These are phyloP conservation scores for Stictocephala bisonia DNA, from an alignment of 2,888 invertebrate species.

Conservation along the genomic window DNA sequence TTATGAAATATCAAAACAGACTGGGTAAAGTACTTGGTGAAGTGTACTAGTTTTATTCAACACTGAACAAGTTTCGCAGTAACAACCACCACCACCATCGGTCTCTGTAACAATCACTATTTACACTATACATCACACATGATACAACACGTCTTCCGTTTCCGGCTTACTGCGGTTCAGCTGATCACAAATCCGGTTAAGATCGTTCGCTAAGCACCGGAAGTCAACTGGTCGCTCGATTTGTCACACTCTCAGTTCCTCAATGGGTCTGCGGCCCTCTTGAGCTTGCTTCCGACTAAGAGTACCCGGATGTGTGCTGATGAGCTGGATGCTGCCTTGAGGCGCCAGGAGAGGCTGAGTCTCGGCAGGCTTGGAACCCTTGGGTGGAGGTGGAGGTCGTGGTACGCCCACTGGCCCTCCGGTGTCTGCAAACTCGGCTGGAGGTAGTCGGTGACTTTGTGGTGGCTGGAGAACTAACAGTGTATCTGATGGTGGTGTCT, in stretches of 20 bases:
- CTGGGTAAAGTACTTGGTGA: too few relatives aligned
- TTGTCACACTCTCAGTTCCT: constrained; percentile 90
- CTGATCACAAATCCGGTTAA: constrained; percentile 57
- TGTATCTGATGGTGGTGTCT: constrained; percentile 46
- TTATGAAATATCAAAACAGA: too few relatives aligned
- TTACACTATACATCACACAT: constrained; percentile 49
- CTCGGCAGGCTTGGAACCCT: constrained; percentile 67
- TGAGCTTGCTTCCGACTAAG: constrained; percentile 76
- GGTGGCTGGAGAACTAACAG: constrained; percentile 41
- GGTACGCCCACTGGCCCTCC: constrained; percentile 54
- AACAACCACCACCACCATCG: background rate
- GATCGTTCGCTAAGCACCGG: constrained; percentile 56
- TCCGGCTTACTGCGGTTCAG: constrained; percentile 51
- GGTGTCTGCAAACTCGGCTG: constrained; percentile 49
- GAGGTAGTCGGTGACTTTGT: constrained; percentile 48
- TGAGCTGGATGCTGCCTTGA: constrained; percentile 50
- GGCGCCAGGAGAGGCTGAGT: constrained; percentile 68
- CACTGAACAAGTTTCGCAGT: too few relatives aligned
- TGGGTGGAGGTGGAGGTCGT: constrained; percentile 57
- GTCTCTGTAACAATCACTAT: constrained; percentile 3
- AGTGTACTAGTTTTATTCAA: too few relatives aligned
- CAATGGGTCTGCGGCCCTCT: constrained; percentile 79
- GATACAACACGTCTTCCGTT: constrained; percentile 53
- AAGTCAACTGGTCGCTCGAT: constrained; percentile 54
- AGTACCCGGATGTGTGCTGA: constrained; percentile 60